Evolutionary conservation across 2,888 invertebrate genomes (phyloP).

Genomic region (Diarsia rubi): DNA sequence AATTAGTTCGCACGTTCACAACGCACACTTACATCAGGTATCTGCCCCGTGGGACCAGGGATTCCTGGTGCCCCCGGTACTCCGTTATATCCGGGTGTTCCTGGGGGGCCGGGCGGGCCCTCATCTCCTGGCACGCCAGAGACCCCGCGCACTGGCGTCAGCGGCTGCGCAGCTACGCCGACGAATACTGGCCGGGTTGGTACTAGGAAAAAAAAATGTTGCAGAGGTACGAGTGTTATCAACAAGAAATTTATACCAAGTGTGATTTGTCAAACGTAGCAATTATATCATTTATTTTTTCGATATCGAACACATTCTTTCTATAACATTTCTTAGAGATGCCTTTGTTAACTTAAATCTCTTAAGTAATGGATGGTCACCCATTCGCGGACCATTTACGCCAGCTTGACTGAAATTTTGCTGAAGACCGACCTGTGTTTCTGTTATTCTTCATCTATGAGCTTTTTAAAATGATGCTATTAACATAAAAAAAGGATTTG

Average conservation of each 20-base stretch:
- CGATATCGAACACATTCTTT: too few relatives aligned
- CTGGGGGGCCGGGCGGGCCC: constrained; percentile 91
- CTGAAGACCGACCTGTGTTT: neutral
- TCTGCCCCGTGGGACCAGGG: constrained; percentile 93
- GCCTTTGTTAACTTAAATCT: too few relatives aligned
- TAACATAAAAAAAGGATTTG: too few relatives aligned
- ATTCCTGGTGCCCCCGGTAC: constrained; percentile 92
- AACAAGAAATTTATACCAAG: too few relatives aligned
- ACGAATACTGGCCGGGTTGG: constrained; percentile 68
- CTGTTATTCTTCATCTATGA: too few relatives aligned
- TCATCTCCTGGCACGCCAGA: constrained; percentile 89
- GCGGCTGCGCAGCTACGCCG: constrained; percentile 63
- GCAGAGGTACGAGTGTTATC: too few relatives aligned
- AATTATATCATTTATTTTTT: neutral
- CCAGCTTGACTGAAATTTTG: neutral
- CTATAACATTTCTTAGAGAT: too few relatives aligned
- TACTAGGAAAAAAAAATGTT: constrained; percentile 41
- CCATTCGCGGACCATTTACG: neutral
- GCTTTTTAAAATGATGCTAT: too few relatives aligned
- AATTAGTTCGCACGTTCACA: neutral
- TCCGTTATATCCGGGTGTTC: constrained; percentile 92
- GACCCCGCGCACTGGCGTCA: constrained; percentile 87
- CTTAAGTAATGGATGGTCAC: too few relatives aligned
- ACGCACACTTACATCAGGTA: constrained; percentile 91
- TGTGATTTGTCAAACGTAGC: too few relatives aligned